Conservation (phyloP, 2,113 vertebrate genomes). For the Morphnarchus princeps region DNA sequence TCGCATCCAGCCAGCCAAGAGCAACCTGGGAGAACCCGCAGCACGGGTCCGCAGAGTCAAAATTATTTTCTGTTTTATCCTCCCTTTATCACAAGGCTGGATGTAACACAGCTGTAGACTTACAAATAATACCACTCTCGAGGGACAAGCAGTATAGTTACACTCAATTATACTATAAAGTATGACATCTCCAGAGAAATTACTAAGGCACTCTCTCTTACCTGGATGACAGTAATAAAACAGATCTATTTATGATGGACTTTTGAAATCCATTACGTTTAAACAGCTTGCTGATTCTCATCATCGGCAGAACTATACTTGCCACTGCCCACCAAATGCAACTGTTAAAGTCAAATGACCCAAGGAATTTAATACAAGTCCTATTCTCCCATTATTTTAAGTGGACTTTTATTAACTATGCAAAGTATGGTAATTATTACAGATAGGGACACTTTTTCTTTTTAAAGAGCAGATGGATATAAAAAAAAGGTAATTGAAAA, state of each 20-base stretch:
- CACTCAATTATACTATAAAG: conserved; percentile 65
- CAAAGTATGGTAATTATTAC: conserved; percentile 15
- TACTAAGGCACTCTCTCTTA: conserved; percentile 45
- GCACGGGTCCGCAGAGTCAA: background rate
- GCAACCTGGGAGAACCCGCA: background rate
- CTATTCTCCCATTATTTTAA: conserved; percentile 26
- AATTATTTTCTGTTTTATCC: background rate
- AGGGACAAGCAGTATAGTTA: conserved; percentile 50
- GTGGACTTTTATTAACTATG: conserved; percentile 24
- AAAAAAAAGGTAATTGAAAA: background rate
- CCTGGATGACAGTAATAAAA: conserved; percentile 65
- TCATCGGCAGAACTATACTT: background rate
- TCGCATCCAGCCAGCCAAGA: background rate
- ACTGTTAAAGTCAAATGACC: conserved; percentile 33
- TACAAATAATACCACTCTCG: conserved; percentile 33
- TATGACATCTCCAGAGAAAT: conserved; percentile 65
- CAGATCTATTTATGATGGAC: conserved; percentile 63
- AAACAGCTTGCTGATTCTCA: conserved; percentile 56
- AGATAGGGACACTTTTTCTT: background rate
- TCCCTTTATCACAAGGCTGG: background rate
- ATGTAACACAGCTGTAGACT: conserved; percentile 47
- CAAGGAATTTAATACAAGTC: background rate
- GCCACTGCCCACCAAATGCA: conserved; percentile 28
- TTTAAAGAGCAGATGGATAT: background rate
- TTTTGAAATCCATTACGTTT: conserved; percentile 46